phyloP scores from a whole-genome alignment of 2,888 invertebrate genomes.

The Eumacrocentrus americanus region DNA sequence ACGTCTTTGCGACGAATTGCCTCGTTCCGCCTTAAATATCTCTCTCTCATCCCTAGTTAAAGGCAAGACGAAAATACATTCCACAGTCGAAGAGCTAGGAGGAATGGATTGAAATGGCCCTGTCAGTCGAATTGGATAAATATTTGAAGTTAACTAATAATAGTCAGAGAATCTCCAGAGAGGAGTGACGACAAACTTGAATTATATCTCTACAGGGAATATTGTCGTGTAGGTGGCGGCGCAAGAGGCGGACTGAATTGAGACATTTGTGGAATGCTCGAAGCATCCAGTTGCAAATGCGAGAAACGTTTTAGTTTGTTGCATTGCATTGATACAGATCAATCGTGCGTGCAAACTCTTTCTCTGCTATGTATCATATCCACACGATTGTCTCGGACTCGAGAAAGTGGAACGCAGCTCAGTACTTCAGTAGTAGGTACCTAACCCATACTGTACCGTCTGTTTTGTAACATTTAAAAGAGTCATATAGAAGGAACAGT shows the following conservation, averaged over 20 bases:
- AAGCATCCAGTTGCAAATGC: background rate
- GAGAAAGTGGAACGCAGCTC: no score
- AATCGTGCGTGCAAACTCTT: background rate
- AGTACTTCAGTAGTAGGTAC: no score
- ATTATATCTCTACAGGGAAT: background rate
- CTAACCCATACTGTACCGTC: no score
- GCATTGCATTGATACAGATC: no score
- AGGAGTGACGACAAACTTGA: slow-evolving; percentile 1
- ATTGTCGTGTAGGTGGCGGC: background rate
- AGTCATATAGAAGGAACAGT: slow-evolving; percentile 4
- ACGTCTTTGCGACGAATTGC: slow-evolving; percentile 2
- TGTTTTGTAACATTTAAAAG: no score
- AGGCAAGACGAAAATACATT: slow-evolving; percentile 9
- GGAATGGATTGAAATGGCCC: slow-evolving; percentile 8
- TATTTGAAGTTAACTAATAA: slow-evolving; percentile 58
- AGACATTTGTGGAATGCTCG: background rate
- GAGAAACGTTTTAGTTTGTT: background rate
- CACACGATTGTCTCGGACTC: no score
- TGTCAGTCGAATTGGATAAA: slow-evolving; percentile 41
- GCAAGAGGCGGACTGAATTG: background rate
- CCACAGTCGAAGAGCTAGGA: slow-evolving; percentile 9
- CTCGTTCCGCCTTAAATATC: slow-evolving; percentile 8
- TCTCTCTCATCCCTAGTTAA: slow-evolving; percentile 11
- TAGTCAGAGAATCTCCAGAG: slow-evolving; percentile 32
- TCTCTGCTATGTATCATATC: background rate